phyloP scores from a whole-genome alignment of 2,797 vertebrate species.

The Peromyscus nudipes region DNA sequence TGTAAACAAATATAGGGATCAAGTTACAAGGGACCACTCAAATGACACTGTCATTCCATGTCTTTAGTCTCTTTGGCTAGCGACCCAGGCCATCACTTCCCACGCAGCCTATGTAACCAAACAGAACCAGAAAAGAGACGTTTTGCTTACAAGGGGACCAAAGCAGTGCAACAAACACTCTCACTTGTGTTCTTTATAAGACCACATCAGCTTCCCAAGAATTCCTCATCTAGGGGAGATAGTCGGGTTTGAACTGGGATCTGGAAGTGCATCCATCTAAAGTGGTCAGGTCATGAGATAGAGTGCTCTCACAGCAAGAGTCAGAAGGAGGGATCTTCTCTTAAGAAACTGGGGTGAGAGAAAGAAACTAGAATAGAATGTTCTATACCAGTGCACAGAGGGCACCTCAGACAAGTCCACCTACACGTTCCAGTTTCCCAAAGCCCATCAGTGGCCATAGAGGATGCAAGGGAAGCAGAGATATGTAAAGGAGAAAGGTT shows the following conservation, averaged over 20 bases:
- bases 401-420: not conserved
- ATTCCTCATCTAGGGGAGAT: not conserved
- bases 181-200: not conserved
- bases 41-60: not conserved
- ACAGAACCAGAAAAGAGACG: not conserved
- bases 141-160: not conserved
- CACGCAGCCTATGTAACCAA: not conserved
- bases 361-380: not conserved
- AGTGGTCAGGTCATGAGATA: not conserved
- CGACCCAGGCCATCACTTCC: not conserved
- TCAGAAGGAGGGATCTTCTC: fast-evolving
- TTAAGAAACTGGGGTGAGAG: not conserved
- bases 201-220: not conserved
- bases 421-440: not conserved
- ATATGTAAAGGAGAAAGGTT: not conserved
- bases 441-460: not conserved
- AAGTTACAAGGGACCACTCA: not conserved
- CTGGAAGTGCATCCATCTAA: not conserved
- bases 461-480: not conserved
- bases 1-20: not conserved
- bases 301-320: not conserved
- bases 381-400: not conserved
- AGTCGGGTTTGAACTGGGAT: not conserved
- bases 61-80: not conserved
- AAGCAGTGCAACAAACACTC: not conserved